phyloP scores from a whole-genome alignment of 2,888 invertebrate species.

The Philopedon plagiatum region DNA sequence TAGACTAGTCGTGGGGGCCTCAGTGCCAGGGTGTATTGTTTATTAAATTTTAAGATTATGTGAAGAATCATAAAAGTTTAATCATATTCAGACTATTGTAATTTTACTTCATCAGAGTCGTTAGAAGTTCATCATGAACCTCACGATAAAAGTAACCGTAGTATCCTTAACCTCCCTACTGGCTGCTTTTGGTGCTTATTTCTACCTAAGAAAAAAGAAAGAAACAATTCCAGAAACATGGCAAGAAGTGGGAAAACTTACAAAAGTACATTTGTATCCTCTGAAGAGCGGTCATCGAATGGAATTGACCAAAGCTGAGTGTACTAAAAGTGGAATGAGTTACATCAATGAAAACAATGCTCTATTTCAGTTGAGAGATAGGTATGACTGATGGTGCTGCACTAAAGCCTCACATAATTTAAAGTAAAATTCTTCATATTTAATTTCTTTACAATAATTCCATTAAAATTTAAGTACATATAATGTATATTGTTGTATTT shows the following conservation, averaged over 20 bases:
- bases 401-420: too few relatives aligned
- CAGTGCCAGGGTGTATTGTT: too few relatives aligned
- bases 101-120: background rate
- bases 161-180: constrained; percentile 55
- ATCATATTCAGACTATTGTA: too few relatives aligned
- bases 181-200: constrained; percentile 53
- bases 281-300: constrained; percentile 65
- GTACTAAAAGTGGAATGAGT: constrained; percentile 61
- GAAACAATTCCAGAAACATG: constrained; percentile 62
- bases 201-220: constrained; percentile 58
- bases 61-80: too few relatives aligned
- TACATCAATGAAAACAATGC: constrained; percentile 57
- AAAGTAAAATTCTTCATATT: too few relatives aligned
- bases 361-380: constrained; percentile 60
- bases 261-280: constrained; percentile 64
- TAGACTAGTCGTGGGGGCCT: too few relatives aligned
- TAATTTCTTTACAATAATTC: too few relatives aligned
- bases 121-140: constrained; percentile 49
- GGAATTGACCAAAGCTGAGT: constrained; percentile 61
- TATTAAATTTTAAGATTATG: too few relatives aligned
- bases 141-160: constrained; percentile 51
- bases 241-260: constrained; percentile 63
- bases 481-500: too few relatives aligned
- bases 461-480: too few relatives aligned
- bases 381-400: constrained; percentile 60